Evolutionary conservation across 2,797 vertebrate genomes (phyloP).

Genomic region (Poeciliopsis turneri): DNA sequence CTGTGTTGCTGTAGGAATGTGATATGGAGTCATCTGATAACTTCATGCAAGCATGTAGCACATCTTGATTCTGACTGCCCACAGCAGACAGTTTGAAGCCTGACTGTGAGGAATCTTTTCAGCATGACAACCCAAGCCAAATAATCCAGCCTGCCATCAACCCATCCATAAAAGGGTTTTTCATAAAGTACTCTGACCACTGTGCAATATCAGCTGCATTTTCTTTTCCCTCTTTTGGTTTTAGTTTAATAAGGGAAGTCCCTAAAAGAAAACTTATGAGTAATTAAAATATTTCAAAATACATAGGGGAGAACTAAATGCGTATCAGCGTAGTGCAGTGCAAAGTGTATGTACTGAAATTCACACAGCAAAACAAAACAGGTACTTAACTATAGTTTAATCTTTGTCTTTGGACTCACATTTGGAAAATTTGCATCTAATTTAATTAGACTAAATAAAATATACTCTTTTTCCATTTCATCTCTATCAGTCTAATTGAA

Average conservation of each 20-base stretch:
- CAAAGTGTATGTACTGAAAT: background rate
- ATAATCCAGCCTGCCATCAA: constrained; percentile 23
- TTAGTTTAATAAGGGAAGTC: constrained; percentile 1
- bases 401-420: constrained; percentile 4
- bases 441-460: constrained; percentile 20
- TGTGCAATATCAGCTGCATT: constrained; percentile 1
- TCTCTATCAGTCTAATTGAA: constrained; percentile 30
- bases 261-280: constrained; percentile 1
- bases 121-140: constrained; percentile 37
- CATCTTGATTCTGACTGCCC: constrained; percentile 23
- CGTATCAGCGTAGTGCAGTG: background rate
- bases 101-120: constrained; percentile 26
- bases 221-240: constrained; percentile 19
- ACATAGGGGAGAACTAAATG: background rate
- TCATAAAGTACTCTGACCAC: constrained; percentile 15
- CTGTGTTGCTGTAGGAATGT: constrained; percentile 36
- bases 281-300: constrained; percentile 14
- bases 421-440: constrained; percentile 8
- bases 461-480: constrained; percentile 12
- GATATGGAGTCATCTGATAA: constrained; percentile 42
- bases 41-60: constrained; percentile 17
- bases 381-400: constrained; percentile 4
- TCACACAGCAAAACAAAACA: background rate
- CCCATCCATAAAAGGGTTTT: constrained; percentile 11
- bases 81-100: constrained; percentile 37